Evolutionary conservation across 1,140 invertebrate genomes (phyloP).

Genomic region (Spodoptera frugiperda): DNA sequence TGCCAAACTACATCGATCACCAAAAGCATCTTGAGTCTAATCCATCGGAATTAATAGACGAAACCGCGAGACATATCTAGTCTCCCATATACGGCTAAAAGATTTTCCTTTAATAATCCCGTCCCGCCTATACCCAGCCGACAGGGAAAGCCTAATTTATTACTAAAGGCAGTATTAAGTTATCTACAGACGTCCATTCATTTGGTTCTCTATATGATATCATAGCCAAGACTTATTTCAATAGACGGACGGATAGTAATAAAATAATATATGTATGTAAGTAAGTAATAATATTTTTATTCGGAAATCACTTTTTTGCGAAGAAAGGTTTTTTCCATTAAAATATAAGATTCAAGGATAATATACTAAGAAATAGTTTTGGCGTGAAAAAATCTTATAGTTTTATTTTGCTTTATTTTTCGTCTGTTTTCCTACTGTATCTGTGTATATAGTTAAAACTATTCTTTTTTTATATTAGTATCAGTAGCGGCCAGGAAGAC

Average conservation of each 20-base stretch:
- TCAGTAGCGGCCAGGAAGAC: too few relatives aligned
- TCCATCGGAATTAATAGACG: not conserved
- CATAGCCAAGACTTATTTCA: not conserved
- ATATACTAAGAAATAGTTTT: too few relatives aligned
- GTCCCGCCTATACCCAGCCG: not conserved
- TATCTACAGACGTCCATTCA: constrained; percentile 13
- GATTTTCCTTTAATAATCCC: constrained; percentile 17
- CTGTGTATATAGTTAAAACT: too few relatives aligned
- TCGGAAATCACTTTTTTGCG: not conserved
- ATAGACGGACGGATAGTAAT: not conserved
- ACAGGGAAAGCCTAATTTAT: constrained; percentile 15
- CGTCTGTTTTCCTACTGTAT: too few relatives aligned
- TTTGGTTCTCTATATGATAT: constrained; percentile 14
- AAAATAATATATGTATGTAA: not conserved
- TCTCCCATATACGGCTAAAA: not conserved
- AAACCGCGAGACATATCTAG: not conserved
- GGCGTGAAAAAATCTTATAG: too few relatives aligned
- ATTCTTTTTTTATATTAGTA: too few relatives aligned
- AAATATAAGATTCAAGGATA: too few relatives aligned
- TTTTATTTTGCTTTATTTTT: too few relatives aligned
- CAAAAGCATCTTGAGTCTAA: not conserved
- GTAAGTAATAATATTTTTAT: not conserved
- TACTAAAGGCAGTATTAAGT: constrained; percentile 5
- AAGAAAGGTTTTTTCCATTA: too few relatives aligned
- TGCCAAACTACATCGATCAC: too few relatives aligned